Percentiles rank a stretch among this genome's conserved stretches.
Conservation (phyloP, 2,113 vertebrate species). For the Cercocebus atys region DNA sequence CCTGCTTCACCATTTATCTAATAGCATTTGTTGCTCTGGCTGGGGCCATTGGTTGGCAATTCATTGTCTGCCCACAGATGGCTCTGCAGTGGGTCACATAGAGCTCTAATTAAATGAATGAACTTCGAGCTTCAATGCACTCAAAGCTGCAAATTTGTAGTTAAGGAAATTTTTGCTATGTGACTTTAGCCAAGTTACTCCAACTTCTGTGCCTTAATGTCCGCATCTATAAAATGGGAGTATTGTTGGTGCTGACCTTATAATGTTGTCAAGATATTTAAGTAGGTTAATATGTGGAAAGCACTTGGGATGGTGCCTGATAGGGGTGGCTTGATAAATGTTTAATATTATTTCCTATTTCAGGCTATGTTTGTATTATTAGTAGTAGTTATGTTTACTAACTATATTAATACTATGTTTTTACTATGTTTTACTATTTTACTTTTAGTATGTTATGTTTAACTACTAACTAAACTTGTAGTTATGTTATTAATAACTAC, state of each 20-base stretch:
- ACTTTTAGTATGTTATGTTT: too few relatives aligned
- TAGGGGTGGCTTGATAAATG: background rate
- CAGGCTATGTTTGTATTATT: background rate
- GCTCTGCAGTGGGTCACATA: background rate
- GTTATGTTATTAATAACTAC: too few relatives aligned
- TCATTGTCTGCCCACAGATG: background rate
- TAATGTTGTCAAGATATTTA: background rate
- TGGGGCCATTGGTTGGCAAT: background rate
- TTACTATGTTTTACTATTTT: too few relatives aligned
- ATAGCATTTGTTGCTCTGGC: background rate
- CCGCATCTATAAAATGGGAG: background rate
- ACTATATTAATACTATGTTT: too few relatives aligned
- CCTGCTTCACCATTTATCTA: background rate
- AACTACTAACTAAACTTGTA: too few relatives aligned
- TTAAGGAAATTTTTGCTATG: background rate
- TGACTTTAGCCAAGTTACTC: background rate
- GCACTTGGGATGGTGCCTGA: background rate
- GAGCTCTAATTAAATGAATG: background rate
- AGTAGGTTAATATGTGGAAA: background rate
- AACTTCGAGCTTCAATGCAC: background rate
- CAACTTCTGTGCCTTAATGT: background rate
- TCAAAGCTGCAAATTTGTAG: background rate
- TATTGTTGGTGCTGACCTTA: too few relatives aligned
- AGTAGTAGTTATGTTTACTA: too few relatives aligned
- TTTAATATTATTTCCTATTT: conserved; percentile 5